Percentiles rank a stretch among this genome's conserved stretches.
phyloP scores from a whole-genome alignment of 2,888 invertebrate genomes.

The Idaea dimidiata region DNA sequence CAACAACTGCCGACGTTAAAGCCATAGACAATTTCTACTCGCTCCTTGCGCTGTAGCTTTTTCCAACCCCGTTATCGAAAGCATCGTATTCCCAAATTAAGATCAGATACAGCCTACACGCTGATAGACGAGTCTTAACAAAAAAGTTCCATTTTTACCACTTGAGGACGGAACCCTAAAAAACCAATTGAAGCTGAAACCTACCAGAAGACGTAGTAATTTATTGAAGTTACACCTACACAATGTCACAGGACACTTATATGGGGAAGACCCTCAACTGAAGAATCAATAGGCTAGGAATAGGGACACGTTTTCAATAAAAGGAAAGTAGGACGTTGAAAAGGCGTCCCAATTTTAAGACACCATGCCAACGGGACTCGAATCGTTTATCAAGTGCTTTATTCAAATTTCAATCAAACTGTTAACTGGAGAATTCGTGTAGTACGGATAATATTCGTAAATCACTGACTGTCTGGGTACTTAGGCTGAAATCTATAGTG shows the following conservation, averaged over 20 bases:
- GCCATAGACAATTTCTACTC: too few relatives aligned
- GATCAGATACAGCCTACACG: too few relatives aligned
- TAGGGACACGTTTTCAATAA: conserved; percentile 18
- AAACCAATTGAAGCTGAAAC: too few relatives aligned
- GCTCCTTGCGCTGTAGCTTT: too few relatives aligned
- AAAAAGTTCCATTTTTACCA: too few relatives aligned
- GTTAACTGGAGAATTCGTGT: conserved; percentile 48
- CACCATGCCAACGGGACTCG: conserved; percentile 23
- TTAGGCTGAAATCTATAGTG: too few relatives aligned
- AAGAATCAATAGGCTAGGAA: conserved; percentile 8
- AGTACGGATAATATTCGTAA: conserved; percentile 21
- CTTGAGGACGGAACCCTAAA: too few relatives aligned
- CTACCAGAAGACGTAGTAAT: neutral
- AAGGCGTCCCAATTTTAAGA: conserved; percentile 32
- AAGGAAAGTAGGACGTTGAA: conserved; percentile 13
- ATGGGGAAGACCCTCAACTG: neutral
- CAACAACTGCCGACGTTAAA: too few relatives aligned
- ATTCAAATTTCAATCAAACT: conserved; percentile 51
- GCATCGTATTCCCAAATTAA: too few relatives aligned
- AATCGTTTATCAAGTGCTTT: conserved; percentile 32
- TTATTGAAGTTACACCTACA: neutral
- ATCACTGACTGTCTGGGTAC: neutral
- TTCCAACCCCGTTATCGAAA: too few relatives aligned
- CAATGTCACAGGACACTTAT: neutral
- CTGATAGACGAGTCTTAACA: too few relatives aligned